Evolutionary conservation across 2,888 invertebrate genomes (phyloP).

Genomic region (Phrixothrix hirtus): DNA sequence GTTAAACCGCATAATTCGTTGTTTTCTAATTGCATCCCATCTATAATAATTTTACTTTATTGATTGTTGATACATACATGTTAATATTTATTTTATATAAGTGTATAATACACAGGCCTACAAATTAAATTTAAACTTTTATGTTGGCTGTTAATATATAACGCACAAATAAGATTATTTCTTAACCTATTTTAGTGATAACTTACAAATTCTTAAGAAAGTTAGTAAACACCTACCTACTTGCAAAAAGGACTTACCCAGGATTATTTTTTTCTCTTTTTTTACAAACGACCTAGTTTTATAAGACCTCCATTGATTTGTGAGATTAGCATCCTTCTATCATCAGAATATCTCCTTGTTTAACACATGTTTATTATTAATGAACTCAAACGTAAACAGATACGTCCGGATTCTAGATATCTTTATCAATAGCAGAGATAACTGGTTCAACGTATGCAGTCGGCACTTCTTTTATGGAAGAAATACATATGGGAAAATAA

Average conservation of each 20-base stretch:
- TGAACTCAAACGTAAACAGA: slow-evolving; percentile 3
- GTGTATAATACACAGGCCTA: not conserved
- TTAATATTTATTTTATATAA: not conserved
- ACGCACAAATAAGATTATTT: too few relatives aligned
- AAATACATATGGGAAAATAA: too few relatives aligned
- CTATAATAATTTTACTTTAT: slow-evolving; percentile 7
- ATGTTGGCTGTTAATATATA: too few relatives aligned
- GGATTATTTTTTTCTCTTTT: not conserved
- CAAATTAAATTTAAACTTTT: not conserved
- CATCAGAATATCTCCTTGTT: not conserved
- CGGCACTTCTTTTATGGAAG: too few relatives aligned
- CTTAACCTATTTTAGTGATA: too few relatives aligned
- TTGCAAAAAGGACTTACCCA: slow-evolving; percentile 1
- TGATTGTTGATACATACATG: not conserved
- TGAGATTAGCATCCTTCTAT: not conserved
- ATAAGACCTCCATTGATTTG: slow-evolving; percentile 2
- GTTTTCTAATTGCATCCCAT: slow-evolving; percentile 16
- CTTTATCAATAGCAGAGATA: too few relatives aligned
- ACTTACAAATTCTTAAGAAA: too few relatives aligned
- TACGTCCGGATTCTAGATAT: too few relatives aligned
- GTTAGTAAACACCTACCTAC: not conserved
- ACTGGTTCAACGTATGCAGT: too few relatives aligned
- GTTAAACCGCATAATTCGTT: slow-evolving; percentile 79
- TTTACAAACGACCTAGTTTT: slow-evolving; percentile 4
- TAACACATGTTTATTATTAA: too few relatives aligned